These are phyloP conservation scores for Pandemis heparana DNA, from an alignment of 2,888 invertebrate genomes.

Conservation along the genomic window DNA sequence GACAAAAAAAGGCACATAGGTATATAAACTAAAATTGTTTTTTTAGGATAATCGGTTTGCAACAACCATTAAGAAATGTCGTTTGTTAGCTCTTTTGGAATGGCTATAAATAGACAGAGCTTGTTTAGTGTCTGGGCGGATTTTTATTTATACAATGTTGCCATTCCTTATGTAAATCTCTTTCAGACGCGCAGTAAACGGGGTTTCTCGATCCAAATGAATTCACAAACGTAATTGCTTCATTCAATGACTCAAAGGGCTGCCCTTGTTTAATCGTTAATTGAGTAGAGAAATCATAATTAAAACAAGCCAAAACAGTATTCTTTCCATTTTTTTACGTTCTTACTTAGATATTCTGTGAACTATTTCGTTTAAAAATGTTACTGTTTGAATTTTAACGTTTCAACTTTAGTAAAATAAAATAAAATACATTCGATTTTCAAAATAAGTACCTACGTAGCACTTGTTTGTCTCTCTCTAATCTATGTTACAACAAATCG, in stretches of 20 bases:
- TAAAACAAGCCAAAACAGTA: neutral
- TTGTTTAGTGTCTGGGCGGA: neutral
- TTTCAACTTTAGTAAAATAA: neutral
- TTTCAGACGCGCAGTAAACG: conserved; percentile 15
- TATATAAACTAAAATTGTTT: too few relatives aligned
- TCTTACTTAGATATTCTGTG: neutral
- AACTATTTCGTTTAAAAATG: neutral
- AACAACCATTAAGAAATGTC: neutral
- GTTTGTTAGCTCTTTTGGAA: neutral
- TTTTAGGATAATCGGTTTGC: neutral
- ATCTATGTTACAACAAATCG: neutral
- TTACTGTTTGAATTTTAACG: neutral
- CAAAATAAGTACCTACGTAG: neutral
- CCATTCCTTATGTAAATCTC: conserved; percentile 24
- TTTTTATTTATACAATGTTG: conserved; percentile 12
- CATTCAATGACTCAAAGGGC: neutral
- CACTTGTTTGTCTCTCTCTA: neutral
- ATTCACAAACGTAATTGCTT: neutral
- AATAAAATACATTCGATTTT: neutral
- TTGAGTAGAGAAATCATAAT: neutral
- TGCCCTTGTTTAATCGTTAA: neutral
- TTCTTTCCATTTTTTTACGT: neutral
- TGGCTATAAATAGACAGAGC: conserved; percentile 22
- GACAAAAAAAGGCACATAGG: neutral
- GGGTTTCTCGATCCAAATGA: conserved; percentile 17